Percentiles rank a stretch among this genome's conserved stretches.
Evolutionary conservation across 1,140 invertebrate species (phyloP).

Genomic region (Ceratoteleas bidentatus): DNA sequence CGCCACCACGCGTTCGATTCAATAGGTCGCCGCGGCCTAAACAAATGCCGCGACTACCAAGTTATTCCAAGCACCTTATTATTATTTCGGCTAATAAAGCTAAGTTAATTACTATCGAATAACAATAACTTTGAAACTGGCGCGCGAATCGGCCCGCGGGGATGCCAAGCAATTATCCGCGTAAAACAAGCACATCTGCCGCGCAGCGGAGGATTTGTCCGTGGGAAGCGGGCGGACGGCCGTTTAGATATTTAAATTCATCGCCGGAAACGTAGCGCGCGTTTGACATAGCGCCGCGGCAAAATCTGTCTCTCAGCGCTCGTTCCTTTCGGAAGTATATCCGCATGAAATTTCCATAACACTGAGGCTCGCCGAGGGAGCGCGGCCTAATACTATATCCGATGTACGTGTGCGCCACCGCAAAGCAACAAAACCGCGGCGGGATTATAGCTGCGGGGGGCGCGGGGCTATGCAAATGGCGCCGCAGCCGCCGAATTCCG

Average conservation of each 20-base stretch:
- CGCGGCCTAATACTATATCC: conserved; percentile 69
- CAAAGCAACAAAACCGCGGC: conserved; percentile 68
- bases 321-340: conserved; percentile 66
- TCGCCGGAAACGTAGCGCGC: conserved; percentile 41
- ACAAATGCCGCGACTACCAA: no score
- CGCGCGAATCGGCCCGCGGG: conserved; percentile 1
- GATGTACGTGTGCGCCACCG: conserved; percentile 57
- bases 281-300: conserved; percentile 35
- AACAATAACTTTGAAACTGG: conserved; percentile 5
- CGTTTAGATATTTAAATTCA: conserved; percentile 61
- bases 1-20: no score
- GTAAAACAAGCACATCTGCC: conserved; percentile 39
- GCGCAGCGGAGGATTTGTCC: conserved; percentile 3
- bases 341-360: conserved; percentile 68
- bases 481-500: conserved; percentile 58
- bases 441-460: conserved; percentile 56
- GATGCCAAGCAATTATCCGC: conserved; percentile 22
- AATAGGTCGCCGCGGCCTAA: no score
- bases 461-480: conserved; percentile 66
- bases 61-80: no score
- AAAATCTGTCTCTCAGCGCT: conserved; percentile 43
- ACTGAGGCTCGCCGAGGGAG: conserved; percentile 40
- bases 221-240: neutral
- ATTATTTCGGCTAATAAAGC: no score
- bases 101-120: neutral